phyloP scores from a whole-genome alignment of 2,113 vertebrate species.

The Melozone crissalis region DNA sequence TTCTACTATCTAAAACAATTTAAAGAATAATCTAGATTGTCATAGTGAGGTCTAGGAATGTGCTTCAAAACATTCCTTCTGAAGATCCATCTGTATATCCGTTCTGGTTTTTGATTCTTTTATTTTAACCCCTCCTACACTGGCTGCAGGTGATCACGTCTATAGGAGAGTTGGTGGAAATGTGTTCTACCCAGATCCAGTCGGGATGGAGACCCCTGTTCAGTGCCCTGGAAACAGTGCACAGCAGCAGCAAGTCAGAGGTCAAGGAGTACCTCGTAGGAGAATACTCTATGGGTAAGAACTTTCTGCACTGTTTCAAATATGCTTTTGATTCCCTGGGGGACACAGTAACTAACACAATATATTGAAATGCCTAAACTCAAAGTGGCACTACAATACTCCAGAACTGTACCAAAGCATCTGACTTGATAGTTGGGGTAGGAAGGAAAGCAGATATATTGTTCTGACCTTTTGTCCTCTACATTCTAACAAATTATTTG shows the following conservation, averaged over 20 bases:
- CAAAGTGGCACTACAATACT: neutral
- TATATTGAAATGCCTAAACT: neutral
- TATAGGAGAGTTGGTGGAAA: constrained; percentile 95
- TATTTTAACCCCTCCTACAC: neutral
- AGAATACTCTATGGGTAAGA: constrained; percentile 91
- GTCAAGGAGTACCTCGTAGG: constrained; percentile 93
- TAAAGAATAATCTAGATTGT: neutral
- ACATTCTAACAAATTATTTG: neutral
- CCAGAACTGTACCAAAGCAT: neutral
- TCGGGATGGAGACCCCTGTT: constrained; percentile 96
- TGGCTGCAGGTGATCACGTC: constrained; percentile 89
- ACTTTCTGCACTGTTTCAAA: neutral
- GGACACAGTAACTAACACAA: neutral
- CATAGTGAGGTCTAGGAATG: neutral
- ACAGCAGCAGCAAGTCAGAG: constrained; percentile 85
- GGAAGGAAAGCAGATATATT: neutral
- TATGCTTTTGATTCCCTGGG: neutral
- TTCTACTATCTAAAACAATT: neutral
- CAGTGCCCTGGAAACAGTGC: constrained; percentile 93
- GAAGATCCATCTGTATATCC: neutral
- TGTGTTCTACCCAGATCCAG: constrained; percentile 93
- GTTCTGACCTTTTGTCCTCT: neutral
- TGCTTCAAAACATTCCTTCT: neutral
- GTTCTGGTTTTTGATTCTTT: accelerated
- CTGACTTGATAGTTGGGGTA: neutral